A percentile compares a stretch with the other conserved stretches of the same genome.
Evolutionary conservation across 2,113 vertebrate genomes (phyloP).

Genomic region (Melanerpes aurifrons): DNA sequence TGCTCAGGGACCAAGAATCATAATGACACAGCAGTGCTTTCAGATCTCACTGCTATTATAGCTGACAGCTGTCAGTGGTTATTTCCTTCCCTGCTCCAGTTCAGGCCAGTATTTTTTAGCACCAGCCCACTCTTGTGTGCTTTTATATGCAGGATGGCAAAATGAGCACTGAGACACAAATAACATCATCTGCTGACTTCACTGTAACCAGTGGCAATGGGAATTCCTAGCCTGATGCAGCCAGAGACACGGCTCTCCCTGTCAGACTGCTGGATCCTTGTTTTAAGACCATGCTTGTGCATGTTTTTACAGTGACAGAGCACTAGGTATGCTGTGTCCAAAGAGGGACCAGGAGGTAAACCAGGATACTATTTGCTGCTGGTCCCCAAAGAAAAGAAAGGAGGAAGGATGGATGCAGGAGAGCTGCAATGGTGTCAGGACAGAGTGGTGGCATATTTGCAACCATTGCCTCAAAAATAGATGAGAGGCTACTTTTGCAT

Average conservation of each 20-base stretch:
- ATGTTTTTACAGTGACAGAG: neutral
- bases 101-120: neutral
- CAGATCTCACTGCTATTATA: neutral
- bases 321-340: neutral
- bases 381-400: rapidly evolving
- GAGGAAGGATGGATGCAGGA: neutral
- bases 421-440: neutral
- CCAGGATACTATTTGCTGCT: neutral
- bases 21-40: neutral
- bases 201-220: rapidly evolving
- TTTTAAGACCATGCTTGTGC: neutral
- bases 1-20: rapidly evolving
- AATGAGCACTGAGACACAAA: rapidly evolving
- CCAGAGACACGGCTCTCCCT: neutral
- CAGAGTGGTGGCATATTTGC: neutral
- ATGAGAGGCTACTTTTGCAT: neutral
- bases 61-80: neutral
- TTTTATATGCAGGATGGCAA: neutral
- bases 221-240: neutral
- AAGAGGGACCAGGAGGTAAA: neutral
- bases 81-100: neutral
- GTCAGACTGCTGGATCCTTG: neutral
- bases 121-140: neutral
- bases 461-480: neutral
- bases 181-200: neutral